Conservation (phyloP, 2,113 vertebrate species). For the Dipodomys ordii region DNA sequence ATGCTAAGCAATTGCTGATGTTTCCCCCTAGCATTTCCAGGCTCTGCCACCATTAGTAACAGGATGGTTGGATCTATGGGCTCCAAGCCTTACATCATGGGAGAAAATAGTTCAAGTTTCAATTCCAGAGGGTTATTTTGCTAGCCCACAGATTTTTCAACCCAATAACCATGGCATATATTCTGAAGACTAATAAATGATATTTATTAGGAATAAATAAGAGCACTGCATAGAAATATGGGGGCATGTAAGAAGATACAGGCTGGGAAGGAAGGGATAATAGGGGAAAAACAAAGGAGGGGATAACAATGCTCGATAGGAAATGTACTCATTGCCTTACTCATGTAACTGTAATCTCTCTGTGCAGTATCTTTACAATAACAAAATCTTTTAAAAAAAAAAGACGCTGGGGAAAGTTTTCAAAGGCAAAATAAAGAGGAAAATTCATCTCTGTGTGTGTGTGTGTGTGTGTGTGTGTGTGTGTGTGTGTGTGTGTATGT, state of each 20-base stretch:
- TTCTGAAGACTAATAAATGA: background rate
- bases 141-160: background rate
- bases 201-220: background rate
- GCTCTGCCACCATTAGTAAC: background rate
- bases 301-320: too few relatives aligned
- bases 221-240: background rate
- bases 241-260: background rate
- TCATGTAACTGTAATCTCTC: too few relatives aligned
- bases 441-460: background rate
- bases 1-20: fast-evolving
- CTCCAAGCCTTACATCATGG: background rate
- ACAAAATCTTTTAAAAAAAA: too few relatives aligned
- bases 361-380: too few relatives aligned
- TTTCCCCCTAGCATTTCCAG: background rate
- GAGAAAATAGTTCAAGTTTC: background rate
- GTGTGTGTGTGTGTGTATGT: too few relatives aligned
- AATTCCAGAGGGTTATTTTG: background rate
- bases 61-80: background rate
- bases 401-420: background rate
- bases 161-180: background rate
- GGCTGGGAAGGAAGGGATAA: background rate
- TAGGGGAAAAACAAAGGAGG: too few relatives aligned
- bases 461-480: too few relatives aligned
- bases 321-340: too few relatives aligned
- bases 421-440: background rate